These are phyloP conservation scores for Cladopsammia gracilis DNA, from an alignment of 64 coral and sea anemone genomes.

Conservation along the genomic window DNA sequence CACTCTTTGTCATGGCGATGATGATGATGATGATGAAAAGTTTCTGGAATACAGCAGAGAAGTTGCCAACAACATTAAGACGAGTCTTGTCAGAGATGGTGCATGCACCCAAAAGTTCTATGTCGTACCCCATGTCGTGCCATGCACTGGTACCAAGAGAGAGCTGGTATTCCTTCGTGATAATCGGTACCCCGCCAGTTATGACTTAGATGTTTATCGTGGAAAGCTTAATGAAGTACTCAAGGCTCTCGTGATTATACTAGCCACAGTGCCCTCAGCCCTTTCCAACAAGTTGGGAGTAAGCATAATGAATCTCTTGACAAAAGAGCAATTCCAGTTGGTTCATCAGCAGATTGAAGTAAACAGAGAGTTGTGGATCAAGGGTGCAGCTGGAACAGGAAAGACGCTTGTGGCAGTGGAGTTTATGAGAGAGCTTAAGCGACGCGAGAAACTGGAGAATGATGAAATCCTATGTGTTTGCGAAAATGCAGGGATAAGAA, in stretches of 20 bases:
- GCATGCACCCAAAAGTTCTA: background rate
- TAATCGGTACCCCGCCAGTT: background rate
- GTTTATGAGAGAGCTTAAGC: background rate
- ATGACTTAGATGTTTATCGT: background rate
- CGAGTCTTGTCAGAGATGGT: background rate
- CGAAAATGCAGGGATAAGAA: background rate
- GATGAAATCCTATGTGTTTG: slow-evolving; percentile 1
- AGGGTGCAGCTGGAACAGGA: background rate
- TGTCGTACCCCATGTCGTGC: background rate
- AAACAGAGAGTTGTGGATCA: slow-evolving; percentile 13
- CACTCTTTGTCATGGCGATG: background rate
- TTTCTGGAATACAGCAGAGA: background rate
- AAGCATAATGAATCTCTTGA: background rate
- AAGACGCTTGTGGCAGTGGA: slow-evolving; percentile 13
- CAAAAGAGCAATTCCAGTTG: background rate
- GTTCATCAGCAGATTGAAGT: slow-evolving; percentile 1
- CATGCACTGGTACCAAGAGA: background rate
- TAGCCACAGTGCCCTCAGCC: background rate
- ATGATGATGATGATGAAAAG: background rate
- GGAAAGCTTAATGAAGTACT: background rate
- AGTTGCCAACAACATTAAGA: background rate
- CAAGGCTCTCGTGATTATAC: background rate
- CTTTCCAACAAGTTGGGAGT: background rate
- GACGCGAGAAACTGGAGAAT: background rate
- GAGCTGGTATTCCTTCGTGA: background rate